Conservation (phyloP, 2,888 invertebrate genomes). For the Congeria kusceri region DNA sequence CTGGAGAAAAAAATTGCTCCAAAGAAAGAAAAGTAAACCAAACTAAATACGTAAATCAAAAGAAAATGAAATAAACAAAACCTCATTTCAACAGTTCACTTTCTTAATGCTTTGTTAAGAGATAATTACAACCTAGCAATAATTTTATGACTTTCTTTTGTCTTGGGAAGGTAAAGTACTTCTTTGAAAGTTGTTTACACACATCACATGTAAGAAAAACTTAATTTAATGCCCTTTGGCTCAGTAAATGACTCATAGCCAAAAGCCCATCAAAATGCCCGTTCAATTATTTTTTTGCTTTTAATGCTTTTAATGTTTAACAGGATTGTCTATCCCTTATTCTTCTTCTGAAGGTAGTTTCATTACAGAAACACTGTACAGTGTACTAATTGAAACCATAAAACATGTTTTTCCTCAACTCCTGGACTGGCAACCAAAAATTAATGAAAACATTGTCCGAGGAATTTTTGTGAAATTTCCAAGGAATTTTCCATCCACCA, state of each 20-base stretch:
- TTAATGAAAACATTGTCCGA: slow-evolving; percentile 12
- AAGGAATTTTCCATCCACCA: background rate
- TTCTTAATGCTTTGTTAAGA: background rate
- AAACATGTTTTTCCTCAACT: slow-evolving; percentile 26
- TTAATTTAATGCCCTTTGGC: slow-evolving; percentile 57
- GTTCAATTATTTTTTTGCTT: slow-evolving; percentile 48
- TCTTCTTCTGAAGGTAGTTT: too few relatives aligned
- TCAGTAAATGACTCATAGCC: slow-evolving; percentile 52
- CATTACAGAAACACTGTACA: background rate
- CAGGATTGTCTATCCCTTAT: too few relatives aligned
- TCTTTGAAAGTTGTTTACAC: slow-evolving; percentile 50
- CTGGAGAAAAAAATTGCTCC: too few relatives aligned
- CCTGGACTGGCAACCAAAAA: background rate
- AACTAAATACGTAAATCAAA: too few relatives aligned
- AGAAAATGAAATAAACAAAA: slow-evolving; percentile 1
- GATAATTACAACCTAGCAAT: slow-evolving; percentile 4
- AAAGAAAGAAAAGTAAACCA: too few relatives aligned
- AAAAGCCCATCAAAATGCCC: slow-evolving; percentile 58
- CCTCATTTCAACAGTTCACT: background rate
- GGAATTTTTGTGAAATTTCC: slow-evolving; percentile 6
- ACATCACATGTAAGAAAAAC: slow-evolving; percentile 37
- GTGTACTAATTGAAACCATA: slow-evolving; percentile 58
- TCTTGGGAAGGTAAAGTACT: slow-evolving; percentile 22
- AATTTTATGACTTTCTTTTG: slow-evolving; percentile 37
- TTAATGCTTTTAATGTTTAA: slow-evolving; percentile 3